phyloP scores from a whole-genome alignment of 2,797 vertebrate species.

The Hipposideros larvatus region DNA sequence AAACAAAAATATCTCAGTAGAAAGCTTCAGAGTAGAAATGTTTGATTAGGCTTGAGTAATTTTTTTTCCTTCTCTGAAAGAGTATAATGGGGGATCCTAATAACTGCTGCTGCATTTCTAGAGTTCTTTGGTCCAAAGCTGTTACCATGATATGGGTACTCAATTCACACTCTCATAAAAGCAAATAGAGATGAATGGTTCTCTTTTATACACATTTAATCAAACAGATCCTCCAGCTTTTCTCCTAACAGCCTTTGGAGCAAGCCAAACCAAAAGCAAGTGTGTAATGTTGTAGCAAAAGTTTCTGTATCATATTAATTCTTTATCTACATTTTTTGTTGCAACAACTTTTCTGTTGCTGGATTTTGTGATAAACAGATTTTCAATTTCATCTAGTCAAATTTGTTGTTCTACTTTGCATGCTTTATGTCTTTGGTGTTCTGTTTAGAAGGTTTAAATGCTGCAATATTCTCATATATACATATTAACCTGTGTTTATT shows the following conservation, averaged over 20 bases:
- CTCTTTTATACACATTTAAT: neutral
- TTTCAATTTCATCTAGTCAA: neutral
- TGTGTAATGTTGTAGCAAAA: neutral
- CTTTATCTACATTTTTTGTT: neutral
- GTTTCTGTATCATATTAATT: neutral
- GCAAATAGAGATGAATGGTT: neutral
- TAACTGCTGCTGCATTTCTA: neutral
- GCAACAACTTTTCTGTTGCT: neutral
- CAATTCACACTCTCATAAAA: neutral
- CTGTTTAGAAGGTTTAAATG: neutral
- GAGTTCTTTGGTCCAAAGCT: neutral
- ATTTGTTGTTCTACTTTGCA: neutral
- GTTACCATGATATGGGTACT: neutral
- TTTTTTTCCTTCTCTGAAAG: conserved; percentile 6
- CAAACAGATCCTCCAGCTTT: neutral
- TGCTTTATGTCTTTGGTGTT: neutral
- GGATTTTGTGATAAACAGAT: neutral
- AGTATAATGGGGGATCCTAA: neutral
- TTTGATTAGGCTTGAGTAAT: neutral
- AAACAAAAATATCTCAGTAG: neutral
- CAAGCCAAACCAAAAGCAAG: neutral
- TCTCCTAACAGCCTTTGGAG: neutral
- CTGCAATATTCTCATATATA: neutral
- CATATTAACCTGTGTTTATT: neutral
- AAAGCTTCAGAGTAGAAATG: neutral